Conservation (phyloP, 2,888 invertebrate species). For the Watsonalla binaria region DNA sequence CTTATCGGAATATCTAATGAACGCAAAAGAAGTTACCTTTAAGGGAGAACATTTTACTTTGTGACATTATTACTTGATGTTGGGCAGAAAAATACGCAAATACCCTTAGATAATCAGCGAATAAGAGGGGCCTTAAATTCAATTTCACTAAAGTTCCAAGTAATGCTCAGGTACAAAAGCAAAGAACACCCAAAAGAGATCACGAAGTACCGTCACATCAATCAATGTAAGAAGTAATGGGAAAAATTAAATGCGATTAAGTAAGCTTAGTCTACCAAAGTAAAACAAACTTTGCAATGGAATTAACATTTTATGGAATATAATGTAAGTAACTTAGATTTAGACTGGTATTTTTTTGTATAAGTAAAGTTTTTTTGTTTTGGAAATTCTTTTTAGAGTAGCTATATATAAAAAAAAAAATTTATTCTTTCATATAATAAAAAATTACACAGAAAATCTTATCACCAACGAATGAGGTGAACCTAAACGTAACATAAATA, state of each 20-base stretch:
- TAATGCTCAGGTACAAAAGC: slow-evolving; percentile 1
- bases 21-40: background rate
- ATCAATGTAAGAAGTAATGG: slow-evolving; percentile 41
- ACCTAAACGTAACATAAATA: no score
- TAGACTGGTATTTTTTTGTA: no score
- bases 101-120: slow-evolving; percentile 1
- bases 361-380: no score
- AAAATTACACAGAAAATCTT: no score
- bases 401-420: no score
- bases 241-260: slow-evolving; percentile 32
- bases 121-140: slow-evolving; percentile 7
- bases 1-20: background rate
- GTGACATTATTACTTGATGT: background rate
- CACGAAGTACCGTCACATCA: slow-evolving; percentile 30
- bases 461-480: no score
- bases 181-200: slow-evolving; percentile 16
- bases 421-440: no score
- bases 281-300: slow-evolving; percentile 19
- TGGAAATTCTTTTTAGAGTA: no score
- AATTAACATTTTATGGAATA: slow-evolving; percentile 6
- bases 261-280: slow-evolving; percentile 2
- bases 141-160: slow-evolving; percentile 7
- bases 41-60: background rate
- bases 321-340: no score
- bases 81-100: slow-evolving; percentile 2